Percentiles rank a stretch among this genome's conserved stretches.
These are phyloP conservation scores for Crossocerus cetratus DNA, from an alignment of 2,888 invertebrate genomes.

Conservation along the genomic window DNA sequence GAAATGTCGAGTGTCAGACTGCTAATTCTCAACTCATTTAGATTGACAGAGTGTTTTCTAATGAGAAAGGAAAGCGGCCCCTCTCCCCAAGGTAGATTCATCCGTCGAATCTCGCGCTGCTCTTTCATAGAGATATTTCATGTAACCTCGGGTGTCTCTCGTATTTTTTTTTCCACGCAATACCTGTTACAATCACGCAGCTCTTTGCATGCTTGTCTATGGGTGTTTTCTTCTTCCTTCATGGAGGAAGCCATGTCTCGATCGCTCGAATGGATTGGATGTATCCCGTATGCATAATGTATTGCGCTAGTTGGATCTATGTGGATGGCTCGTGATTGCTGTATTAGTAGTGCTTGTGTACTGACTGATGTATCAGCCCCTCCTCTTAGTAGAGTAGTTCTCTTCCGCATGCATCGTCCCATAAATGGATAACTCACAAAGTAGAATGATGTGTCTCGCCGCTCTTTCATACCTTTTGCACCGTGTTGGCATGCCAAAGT, in stretches of 20 bases:
- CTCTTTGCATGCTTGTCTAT: constrained; percentile 45
- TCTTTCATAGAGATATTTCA: constrained; percentile 45
- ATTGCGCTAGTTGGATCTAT: no score
- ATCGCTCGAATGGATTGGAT: constrained; percentile 42
- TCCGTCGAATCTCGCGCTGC: constrained; percentile 48
- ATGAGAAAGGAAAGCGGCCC: constrained; percentile 53
- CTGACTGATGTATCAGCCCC: no score
- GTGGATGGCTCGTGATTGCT: no score
- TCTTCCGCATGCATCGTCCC: no score
- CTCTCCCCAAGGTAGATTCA: constrained; percentile 70
- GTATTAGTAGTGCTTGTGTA: no score
- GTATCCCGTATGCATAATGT: constrained; percentile 23
- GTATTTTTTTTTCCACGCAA: constrained; percentile 28
- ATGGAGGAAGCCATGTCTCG: constrained; percentile 32
- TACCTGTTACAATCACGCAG: constrained; percentile 37
- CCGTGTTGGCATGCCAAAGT: no score
- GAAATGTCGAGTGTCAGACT: background rate
- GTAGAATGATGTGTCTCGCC: no score
- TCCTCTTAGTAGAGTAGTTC: no score
- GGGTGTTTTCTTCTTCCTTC: constrained; percentile 6
- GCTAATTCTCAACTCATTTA: background rate
- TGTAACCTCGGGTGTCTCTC: no score
- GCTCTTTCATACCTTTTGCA: no score
- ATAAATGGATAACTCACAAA: no score
- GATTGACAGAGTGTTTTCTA: background rate